Conservation (phyloP, 1,140 invertebrate genomes). For the Nymphalis io region DNA sequence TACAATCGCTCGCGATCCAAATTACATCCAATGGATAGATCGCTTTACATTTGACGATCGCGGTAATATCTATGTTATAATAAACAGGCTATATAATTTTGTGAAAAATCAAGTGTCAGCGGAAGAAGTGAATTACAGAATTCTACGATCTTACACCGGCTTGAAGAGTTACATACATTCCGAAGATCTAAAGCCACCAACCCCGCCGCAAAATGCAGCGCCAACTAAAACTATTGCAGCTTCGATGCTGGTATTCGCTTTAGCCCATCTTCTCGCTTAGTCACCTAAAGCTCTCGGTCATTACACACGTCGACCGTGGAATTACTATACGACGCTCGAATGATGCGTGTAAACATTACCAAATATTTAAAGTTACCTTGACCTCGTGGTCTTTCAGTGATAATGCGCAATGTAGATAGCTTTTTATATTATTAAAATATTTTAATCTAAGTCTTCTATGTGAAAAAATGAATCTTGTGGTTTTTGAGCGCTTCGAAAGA, state of each 20-base stretch:
- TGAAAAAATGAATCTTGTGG: conserved; percentile 34
- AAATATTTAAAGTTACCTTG: conserved; percentile 79
- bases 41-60: conserved; percentile 85
- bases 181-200: conserved; percentile 50
- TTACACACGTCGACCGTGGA: conserved; percentile 43
- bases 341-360: conserved; percentile 68
- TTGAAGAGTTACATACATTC: conserved; percentile 84
- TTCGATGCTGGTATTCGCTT: conserved; percentile 56
- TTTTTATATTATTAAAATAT: conserved; percentile 60
- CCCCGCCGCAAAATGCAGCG: conserved; percentile 44
- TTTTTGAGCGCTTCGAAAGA: conserved; percentile 50
- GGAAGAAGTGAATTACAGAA: conserved; percentile 82
- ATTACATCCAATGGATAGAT: conserved; percentile 86
- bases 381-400: conserved; percentile 70
- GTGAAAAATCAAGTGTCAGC: conserved; percentile 80
- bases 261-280: conserved; percentile 68
- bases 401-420: conserved; percentile 71
- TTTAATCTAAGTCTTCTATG: conserved; percentile 44
- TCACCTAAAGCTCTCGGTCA: conserved; percentile 36
- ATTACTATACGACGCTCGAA: conserved; percentile 51
- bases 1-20: conserved; percentile 84
- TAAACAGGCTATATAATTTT: conserved; percentile 85
- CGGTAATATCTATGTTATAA: conserved; percentile 84
- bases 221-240: conserved; percentile 47
- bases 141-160: conserved; percentile 80